Evolutionary conservation across 2,113 vertebrate genomes (phyloP).

Genomic region (Cercopithecus mona): DNA sequence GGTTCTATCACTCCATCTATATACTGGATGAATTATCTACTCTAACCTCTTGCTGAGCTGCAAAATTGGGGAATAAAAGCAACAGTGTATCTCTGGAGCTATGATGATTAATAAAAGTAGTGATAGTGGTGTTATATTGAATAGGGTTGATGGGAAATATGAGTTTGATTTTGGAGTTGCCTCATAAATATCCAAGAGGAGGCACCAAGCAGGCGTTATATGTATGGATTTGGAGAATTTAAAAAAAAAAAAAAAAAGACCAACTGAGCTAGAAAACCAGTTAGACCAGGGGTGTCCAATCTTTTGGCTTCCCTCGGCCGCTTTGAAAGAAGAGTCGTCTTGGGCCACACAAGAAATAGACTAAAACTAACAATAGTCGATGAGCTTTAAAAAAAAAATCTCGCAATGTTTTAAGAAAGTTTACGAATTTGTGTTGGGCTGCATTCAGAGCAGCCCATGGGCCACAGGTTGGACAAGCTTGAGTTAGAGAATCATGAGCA

Average conservation of each 20-base stretch:
- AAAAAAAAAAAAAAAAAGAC: background rate
- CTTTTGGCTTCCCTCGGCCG: too few relatives aligned
- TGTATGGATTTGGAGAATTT: background rate
- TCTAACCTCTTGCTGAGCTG: background rate
- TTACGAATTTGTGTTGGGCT: too few relatives aligned
- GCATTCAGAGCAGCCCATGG: too few relatives aligned
- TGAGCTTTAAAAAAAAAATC: too few relatives aligned
- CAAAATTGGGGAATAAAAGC: background rate
- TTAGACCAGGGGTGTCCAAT: background rate
- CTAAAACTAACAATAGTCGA: too few relatives aligned
- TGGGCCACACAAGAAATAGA: too few relatives aligned
- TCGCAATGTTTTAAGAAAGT: too few relatives aligned
- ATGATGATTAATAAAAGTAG: background rate
- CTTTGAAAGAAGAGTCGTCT: too few relatives aligned
- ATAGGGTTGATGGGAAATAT: background rate
- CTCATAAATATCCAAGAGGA: background rate
- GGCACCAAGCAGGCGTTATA: background rate
- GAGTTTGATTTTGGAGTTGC: background rate
- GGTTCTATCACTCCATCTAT: background rate
- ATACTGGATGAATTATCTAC: background rate
- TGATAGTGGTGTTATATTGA: background rate
- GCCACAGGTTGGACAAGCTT: too few relatives aligned
- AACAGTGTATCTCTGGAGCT: background rate
- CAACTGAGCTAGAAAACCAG: background rate
- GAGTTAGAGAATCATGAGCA: background rate